Base-by-base conservation (phyloP, 2,797 vertebrate genomes). In the Catharus ustulatus region DNA sequence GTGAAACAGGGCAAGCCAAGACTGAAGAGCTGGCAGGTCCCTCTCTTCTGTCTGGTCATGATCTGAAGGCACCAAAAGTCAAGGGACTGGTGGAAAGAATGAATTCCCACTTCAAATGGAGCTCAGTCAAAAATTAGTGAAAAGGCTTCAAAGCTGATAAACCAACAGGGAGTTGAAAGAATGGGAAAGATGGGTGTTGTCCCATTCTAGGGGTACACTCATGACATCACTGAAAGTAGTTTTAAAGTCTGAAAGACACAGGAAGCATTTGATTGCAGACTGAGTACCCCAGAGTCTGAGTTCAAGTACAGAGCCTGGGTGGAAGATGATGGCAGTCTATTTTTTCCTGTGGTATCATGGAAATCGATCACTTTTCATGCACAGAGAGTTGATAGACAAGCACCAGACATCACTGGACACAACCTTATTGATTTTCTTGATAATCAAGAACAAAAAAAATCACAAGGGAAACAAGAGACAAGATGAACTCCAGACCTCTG, bases 391-490 rank as follows among this genome's bases (percentile, higher is more conserved):
- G 94, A 89, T 54, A 90, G 93, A 93, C 83, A 94, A 87, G 94
- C 82, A 64, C 51, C 61, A 92, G 92, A 67, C 78, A 78, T 77
- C 76, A 32, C 88, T 95, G 95, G 90, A 94, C 81, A 63, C 71
- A 92, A 84, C 84, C 81, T 87, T 78, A 95, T 95, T 84, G 96
- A 95, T 97, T 96, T 95, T 67, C 84, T 84, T 75, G 77, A 95
- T 87, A 87, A 96, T 78, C 84, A 92, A 91, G 94, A 91, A 72
- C 15, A 36, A 80, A 88, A 76, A 81, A 89, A 90, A 55, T 66
- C 85, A 78, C 75, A 61, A 64, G 88, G 77, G 87, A 82, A 95
- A 96, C 91, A 89, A 94, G 95, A 91, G 75, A 93, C 87, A 92
- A 87, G 91, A 91, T 95, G 96, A 95, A 89, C 78, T 72, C 6